Evolutionary conservation across 2,113 vertebrate genomes (phyloP).

Genomic region (Neoarius graeffei): DNA sequence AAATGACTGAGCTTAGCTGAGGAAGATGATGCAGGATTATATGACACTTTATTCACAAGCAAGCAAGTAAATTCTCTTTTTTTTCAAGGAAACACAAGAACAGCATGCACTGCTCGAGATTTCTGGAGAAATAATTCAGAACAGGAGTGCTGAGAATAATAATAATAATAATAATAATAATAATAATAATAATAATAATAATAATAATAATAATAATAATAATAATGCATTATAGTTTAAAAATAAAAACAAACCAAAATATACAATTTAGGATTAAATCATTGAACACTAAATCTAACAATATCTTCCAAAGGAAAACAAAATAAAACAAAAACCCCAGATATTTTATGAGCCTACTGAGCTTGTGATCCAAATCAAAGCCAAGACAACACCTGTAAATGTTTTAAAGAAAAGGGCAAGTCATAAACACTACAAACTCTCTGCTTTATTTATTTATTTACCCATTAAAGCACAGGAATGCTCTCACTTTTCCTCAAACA

Average conservation of each 20-base stretch:
- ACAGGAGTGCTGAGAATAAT: background rate
- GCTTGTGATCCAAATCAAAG: background rate
- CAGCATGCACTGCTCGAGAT: no score
- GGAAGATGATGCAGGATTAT: background rate
- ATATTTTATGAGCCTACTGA: background rate
- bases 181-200: no score
- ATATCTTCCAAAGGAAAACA: background rate
- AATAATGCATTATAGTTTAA: background rate
- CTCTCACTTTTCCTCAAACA: no score
- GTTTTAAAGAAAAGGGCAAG: background rate
- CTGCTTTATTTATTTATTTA: background rate
- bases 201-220: background rate
- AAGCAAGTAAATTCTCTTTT: background rate
- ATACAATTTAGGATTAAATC: background rate
- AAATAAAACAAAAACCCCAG: background rate
- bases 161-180: background rate
- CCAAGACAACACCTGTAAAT: background rate
- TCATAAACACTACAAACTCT: background rate
- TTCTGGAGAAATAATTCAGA: background rate
- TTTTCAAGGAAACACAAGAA: background rate
- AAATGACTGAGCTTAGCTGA: background rate
- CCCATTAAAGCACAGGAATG: background rate
- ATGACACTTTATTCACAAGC: background rate
- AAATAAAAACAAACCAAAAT: background rate
- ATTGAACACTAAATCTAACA: no score